A percentile compares a stretch with the other conserved stretches of the same genome.
Conservation (phyloP, 2,113 vertebrate species). For the Channa maculata region DNA sequence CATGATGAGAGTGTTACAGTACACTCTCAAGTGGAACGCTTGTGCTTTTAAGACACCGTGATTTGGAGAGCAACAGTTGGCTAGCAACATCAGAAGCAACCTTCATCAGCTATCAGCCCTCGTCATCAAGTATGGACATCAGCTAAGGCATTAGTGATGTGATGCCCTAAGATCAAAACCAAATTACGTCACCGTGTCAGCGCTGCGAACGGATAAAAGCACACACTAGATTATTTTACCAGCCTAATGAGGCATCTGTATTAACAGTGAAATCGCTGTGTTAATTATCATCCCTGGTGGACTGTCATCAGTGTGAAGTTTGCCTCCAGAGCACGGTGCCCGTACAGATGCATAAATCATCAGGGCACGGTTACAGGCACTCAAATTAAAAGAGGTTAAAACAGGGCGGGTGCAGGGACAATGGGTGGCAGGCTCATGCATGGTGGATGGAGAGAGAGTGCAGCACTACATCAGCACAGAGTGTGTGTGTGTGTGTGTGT, state of each 20-base stretch:
- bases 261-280: conserved; percentile 25
- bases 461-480: background rate
- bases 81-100: background rate
- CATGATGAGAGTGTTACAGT: conserved; percentile 7
- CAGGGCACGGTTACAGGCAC: conserved; percentile 37
- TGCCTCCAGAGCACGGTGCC: conserved; percentile 25
- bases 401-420: conserved; percentile 35
- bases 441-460: conserved; percentile 29
- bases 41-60: background rate
- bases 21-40: conserved; percentile 3
- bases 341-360: conserved; percentile 58
- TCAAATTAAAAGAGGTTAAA: conserved; percentile 63
- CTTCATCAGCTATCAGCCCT: background rate
- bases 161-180: conserved; percentile 43
- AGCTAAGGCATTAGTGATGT: background rate
- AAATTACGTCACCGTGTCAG: conserved; percentile 46
- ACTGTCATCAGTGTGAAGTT: conserved; percentile 41
- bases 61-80: background rate
- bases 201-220: conserved; percentile 46
- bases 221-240: conserved; percentile 12
- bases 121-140: background rate
- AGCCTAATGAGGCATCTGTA: conserved; percentile 59
- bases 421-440: conserved; percentile 37
- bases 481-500: background rate
- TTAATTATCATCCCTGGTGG: conserved; percentile 60